These are phyloP conservation scores for Achlya flavicornis DNA, from an alignment of 2,888 invertebrate species.

Conservation along the genomic window DNA sequence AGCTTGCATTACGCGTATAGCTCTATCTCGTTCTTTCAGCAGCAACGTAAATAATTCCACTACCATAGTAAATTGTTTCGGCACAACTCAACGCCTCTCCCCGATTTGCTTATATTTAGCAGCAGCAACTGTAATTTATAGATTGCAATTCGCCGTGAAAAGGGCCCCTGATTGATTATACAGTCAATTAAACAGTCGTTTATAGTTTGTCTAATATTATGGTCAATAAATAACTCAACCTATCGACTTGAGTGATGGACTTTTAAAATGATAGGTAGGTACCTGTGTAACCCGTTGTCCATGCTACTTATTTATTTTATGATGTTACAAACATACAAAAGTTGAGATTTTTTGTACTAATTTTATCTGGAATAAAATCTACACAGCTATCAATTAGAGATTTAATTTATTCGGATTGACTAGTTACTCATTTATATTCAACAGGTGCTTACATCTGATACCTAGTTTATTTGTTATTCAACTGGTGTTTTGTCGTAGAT, in stretches of 20 bases:
- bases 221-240: conserved; percentile 13
- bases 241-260: background rate
- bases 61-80: conserved; percentile 29
- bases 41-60: conserved; percentile 32
- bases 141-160: conserved; percentile 53
- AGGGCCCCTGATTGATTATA: conserved; percentile 48
- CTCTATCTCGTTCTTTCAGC: conserved; percentile 40
- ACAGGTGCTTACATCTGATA: background rate
- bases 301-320: background rate
- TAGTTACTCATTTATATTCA: background rate
- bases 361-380: too few species aligned
- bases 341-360: background rate
- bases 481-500: conserved; percentile 12
- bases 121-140: conserved; percentile 52
- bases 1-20: conserved; percentile 33
- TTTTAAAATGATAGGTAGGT: too few species aligned
- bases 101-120: conserved; percentile 52
- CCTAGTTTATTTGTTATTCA: background rate
- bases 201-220: conserved; percentile 12
- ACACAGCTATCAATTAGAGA: background rate
- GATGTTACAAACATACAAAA: conserved; percentile 14
- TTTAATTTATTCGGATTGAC: background rate
- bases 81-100: conserved; percentile 29
- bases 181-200: conserved; percentile 31
- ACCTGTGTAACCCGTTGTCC: too few species aligned